Percentiles rank a stretch among this genome's conserved stretches.
phyloP scores from a whole-genome alignment of 2,888 invertebrate genomes.

The Zaprionus lineosus region DNA sequence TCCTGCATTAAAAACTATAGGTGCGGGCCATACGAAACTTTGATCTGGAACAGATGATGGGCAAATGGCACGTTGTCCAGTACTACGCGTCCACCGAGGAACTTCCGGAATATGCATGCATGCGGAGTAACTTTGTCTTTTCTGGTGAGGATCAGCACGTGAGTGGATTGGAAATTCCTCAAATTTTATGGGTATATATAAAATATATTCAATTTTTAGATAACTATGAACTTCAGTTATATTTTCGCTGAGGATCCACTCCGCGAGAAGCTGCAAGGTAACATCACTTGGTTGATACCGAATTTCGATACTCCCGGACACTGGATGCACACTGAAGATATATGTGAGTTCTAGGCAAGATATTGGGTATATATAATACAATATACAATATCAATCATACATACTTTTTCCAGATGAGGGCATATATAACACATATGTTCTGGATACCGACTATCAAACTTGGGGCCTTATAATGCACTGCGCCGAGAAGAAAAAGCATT shows the following conservation, averaged over 20 bases:
- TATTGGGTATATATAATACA: background rate
- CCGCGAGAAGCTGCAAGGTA: conserved; percentile 90
- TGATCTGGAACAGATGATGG: conserved; percentile 90
- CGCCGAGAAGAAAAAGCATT: conserved; percentile 90
- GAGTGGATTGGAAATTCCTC: too few species aligned
- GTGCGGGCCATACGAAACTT: conserved; percentile 92
- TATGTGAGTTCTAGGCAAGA: conserved; percentile 86
- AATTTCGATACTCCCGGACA: conserved; percentile 89
- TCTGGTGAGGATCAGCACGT: conserved; percentile 82
- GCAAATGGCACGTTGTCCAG: conserved; percentile 93
- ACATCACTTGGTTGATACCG: conserved; percentile 93
- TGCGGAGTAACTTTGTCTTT: conserved; percentile 86
- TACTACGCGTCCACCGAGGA: conserved; percentile 95
- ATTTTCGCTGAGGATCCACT: conserved; percentile 92
- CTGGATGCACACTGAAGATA: conserved; percentile 93
- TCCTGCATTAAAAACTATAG: conserved; percentile 60
- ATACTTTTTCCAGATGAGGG: conserved; percentile 87
- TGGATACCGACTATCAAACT: conserved; percentile 92
- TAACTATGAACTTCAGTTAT: conserved; percentile 95
- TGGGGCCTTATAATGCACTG: conserved; percentile 94
- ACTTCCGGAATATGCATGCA: conserved; percentile 92
- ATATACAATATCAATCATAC: too few species aligned
- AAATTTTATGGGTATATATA: too few species aligned
- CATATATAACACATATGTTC: conserved; percentile 92
- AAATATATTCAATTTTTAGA: conserved; percentile 81